Base-by-base conservation (phyloP, 2,888 invertebrate species). In the Hirtodrosophila confusa region DNA sequence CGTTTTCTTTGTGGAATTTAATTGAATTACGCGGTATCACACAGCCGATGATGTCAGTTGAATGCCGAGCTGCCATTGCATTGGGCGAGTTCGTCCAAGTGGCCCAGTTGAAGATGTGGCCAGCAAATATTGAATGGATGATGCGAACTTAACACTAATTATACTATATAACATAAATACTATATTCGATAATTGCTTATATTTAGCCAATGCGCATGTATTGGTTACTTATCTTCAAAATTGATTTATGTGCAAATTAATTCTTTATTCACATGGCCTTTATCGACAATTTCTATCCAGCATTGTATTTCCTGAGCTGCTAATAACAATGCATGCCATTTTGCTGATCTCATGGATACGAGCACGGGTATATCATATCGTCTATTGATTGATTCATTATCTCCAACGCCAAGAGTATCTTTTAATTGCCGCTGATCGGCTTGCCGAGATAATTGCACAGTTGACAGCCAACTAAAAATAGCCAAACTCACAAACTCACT, bases 171-270 rank as follows among this genome's bases (percentile, higher is more conserved):
- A 17, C 17, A 17, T 17, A 17, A 17, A 17, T 17, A 17, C 17
- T 17, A 17, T 17, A 17, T 17, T 17, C 17, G 17, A 17, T 17
- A 17, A 17, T 17, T 17, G 17, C 17, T 17, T 17, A 17, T 17
- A 17, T 17, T 17, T 17, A 17, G 17, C 17, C 17, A 49, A 49
- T 73, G 69, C 67, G 74, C 64, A 36, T 29, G 41, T 65, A 17
- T 65, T 66, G 56, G 69, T 61, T 69, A 61, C 51, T 69, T 51
- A 47, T 58, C 4, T 27, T 5, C 6, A 27, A 27, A 27, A 39
- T 64, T 72, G 64, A 72, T 72, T 72, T 63, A 64, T 76, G 57
- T 63, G 77, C 71, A 71, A 71, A 72, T 72, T 75, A 62, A 70
- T 70, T 57, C 70, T 24, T 39, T 41, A 37, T 35, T 62, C 50